phyloP scores from a whole-genome alignment of 2,113 vertebrate species.

The Cercopithecus mona region DNA sequence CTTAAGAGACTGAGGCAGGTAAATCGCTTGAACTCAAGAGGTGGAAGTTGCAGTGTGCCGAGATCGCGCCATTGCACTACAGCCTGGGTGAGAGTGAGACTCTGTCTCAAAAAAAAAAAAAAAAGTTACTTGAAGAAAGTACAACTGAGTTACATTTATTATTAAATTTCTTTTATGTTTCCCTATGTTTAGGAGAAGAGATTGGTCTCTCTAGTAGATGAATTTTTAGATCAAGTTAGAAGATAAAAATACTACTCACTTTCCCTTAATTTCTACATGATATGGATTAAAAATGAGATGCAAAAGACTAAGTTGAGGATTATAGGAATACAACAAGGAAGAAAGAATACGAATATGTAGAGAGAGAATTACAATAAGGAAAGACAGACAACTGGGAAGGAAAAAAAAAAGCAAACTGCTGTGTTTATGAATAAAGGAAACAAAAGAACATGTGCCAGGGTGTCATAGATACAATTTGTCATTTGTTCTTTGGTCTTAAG shows the following conservation, averaged over 20 bases:
- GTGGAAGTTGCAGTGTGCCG: too few species aligned
- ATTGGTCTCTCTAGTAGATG: background rate
- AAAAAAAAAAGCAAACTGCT: background rate
- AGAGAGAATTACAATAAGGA: background rate
- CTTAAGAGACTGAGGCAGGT: too few species aligned
- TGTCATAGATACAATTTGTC: background rate
- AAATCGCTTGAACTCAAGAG: too few species aligned
- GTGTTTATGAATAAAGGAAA: background rate
- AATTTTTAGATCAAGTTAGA: background rate
- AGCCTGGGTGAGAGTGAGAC: too few species aligned
- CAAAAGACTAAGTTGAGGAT: background rate
- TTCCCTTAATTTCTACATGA: background rate
- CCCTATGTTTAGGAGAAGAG: background rate
- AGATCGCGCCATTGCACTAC: too few species aligned
- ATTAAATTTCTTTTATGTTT: background rate
- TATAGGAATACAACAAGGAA: background rate
- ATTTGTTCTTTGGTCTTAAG: background rate
- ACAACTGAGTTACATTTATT: background rate
- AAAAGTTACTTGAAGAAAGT: background rate
- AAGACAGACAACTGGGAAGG: background rate
- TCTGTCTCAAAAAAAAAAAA: too few species aligned
- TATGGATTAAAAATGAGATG: background rate
- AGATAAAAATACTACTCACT: background rate
- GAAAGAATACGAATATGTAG: background rate
- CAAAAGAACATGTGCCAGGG: background rate